A percentile compares a stretch with the other conserved stretches of the same genome.
phyloP scores from a whole-genome alignment of 1,140 invertebrate genomes.

The Drosophila tropicalis region DNA sequence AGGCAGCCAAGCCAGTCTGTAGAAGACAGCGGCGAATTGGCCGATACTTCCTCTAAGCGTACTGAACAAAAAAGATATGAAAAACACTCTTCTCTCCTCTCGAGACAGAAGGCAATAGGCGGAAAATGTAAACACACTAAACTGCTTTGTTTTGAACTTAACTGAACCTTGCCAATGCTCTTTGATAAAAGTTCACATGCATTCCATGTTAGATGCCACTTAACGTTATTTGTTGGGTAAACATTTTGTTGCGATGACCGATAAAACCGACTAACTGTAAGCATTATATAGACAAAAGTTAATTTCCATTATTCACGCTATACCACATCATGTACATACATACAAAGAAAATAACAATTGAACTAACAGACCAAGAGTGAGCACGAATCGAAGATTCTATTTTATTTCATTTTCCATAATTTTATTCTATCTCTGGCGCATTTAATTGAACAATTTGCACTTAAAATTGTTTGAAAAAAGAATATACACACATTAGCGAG shows the following conservation, averaged over 20 bases:
- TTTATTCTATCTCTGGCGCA: too few species aligned
- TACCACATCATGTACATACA: too few species aligned
- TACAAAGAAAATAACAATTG: background rate
- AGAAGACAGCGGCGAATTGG: slow-evolving; percentile 40
- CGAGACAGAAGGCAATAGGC: background rate
- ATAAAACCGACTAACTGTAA: slow-evolving; percentile 5
- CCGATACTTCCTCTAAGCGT: slow-evolving; percentile 17
- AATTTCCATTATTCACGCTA: background rate
- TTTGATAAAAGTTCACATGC: background rate
- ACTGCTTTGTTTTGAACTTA: background rate
- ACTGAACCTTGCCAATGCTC: background rate
- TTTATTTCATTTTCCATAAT: too few species aligned
- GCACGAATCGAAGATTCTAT: too few species aligned
- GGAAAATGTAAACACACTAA: background rate
- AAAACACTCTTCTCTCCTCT: background rate
- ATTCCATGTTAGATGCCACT: slow-evolving; percentile 1
- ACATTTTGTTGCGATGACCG: background rate
- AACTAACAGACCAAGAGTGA: background rate
- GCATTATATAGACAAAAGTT: slow-evolving; percentile 2
- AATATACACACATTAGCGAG: too few species aligned
- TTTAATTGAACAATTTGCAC: too few species aligned
- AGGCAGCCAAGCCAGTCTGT: slow-evolving; percentile 47
- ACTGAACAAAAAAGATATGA: slow-evolving; percentile 17
- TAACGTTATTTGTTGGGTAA: background rate
- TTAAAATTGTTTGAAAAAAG: too few species aligned